phyloP scores from a whole-genome alignment of 2,888 invertebrate species.

The Ypsolopha scabrella region DNA sequence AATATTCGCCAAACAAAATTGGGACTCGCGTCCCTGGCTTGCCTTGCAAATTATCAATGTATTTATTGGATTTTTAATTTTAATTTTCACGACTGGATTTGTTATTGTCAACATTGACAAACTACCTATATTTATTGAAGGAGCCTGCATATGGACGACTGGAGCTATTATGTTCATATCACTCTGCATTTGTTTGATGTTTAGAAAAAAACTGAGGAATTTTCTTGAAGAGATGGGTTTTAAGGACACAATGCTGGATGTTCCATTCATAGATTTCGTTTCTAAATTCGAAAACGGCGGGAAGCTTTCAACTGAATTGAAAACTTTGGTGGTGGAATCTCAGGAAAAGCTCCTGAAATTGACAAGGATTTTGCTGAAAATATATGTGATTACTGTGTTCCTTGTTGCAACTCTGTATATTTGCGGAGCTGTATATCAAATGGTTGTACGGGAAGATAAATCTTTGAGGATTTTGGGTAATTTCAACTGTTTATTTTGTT shows the following conservation, averaged over 20 bases:
- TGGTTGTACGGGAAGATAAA: slow-evolving; percentile 31
- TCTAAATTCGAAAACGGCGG: slow-evolving; percentile 16
- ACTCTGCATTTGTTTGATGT: slow-evolving; percentile 37
- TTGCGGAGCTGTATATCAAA: slow-evolving; percentile 39
- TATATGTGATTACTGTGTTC: slow-evolving; percentile 35
- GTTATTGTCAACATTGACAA: slow-evolving; percentile 28
- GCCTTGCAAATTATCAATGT: slow-evolving; percentile 38
- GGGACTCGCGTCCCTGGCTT: slow-evolving; percentile 36
- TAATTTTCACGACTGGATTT: slow-evolving; percentile 43
- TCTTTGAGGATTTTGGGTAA: slow-evolving; percentile 44
- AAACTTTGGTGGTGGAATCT: slow-evolving; percentile 27
- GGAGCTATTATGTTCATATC: slow-evolving; percentile 50
- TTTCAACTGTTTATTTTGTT: slow-evolving; percentile 6
- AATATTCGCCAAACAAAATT: slow-evolving; percentile 36
- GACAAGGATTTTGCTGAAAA: slow-evolving; percentile 30
- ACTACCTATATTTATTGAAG: slow-evolving; percentile 40
- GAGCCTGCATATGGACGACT: slow-evolving; percentile 54
- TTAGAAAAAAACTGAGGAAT: slow-evolving; percentile 30
- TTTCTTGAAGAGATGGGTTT: slow-evolving; percentile 46
- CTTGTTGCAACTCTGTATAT: slow-evolving; percentile 40
- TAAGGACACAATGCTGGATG: slow-evolving; percentile 32
- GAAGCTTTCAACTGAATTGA: slow-evolving; percentile 29
- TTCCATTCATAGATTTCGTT: slow-evolving; percentile 36
- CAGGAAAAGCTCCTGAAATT: slow-evolving; percentile 35
- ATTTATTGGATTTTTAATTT: slow-evolving; percentile 32